phyloP scores from a whole-genome alignment of 2,113 vertebrate species.

The Murina feae region DNA sequence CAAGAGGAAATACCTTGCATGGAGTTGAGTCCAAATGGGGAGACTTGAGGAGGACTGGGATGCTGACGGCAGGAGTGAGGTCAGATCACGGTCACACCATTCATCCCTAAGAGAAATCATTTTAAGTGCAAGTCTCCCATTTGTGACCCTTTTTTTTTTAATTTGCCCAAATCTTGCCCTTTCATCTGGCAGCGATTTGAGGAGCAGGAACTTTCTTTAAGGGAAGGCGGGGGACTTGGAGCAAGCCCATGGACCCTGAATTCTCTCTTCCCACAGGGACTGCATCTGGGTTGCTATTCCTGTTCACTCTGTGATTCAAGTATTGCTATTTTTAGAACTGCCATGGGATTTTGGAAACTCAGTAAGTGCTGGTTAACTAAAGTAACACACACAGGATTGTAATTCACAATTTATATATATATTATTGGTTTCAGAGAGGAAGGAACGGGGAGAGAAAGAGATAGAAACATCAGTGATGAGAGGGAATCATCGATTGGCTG shows the following conservation, averaged over 20 bases:
- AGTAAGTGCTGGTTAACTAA: not conserved
- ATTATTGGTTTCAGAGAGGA: too few species aligned
- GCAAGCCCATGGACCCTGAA: not conserved
- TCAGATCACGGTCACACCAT: not conserved
- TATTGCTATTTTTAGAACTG: not conserved
- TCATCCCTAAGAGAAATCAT: not conserved
- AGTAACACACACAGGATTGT: not conserved
- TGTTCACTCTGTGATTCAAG: not conserved
- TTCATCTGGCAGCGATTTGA: not conserved
- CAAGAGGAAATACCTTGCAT: not conserved
- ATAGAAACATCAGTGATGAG: too few species aligned
- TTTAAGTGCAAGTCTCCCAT: not conserved
- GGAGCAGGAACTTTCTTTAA: not conserved
- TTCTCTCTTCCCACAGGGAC: not conserved
- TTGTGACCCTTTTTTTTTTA: not conserved
- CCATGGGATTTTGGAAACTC: not conserved
- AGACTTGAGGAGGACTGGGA: not conserved
- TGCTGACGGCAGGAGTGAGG: not conserved
- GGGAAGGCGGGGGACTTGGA: not conserved
- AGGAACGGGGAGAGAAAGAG: too few species aligned
- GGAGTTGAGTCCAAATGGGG: not conserved
- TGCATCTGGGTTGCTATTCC: not conserved
- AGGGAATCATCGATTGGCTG: too few species aligned
- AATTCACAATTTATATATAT: not conserved
- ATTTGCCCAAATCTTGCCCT: not conserved